These are phyloP conservation scores for Horisme vitalbata DNA, from an alignment of 2,888 invertebrate species.

Conservation along the genomic window DNA sequence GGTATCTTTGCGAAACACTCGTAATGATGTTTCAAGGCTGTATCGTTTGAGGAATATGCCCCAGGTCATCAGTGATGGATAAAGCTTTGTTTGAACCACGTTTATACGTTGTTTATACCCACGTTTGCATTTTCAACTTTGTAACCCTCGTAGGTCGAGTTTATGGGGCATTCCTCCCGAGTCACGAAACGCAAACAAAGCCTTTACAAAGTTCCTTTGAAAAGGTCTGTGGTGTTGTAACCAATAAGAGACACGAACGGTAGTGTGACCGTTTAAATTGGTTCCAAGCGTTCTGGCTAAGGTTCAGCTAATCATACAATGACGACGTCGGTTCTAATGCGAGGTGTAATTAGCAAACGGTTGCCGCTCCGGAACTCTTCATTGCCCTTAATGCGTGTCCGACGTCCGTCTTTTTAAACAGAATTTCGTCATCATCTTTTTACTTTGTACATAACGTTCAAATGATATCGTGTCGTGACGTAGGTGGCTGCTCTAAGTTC, in stretches of 20 bases:
- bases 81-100: constrained; percentile 12
- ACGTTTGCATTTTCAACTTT: constrained; percentile 12
- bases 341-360: constrained; percentile 62
- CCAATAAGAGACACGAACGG: constrained; percentile 27
- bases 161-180: constrained; percentile 12
- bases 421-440: constrained; percentile 36
- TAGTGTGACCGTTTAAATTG: constrained; percentile 46
- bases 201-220: constrained; percentile 12
- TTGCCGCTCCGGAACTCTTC: constrained; percentile 59
- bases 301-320: constrained; percentile 43
- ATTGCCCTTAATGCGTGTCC: constrained; percentile 56
- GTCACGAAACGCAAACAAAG: constrained; percentile 23
- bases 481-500: too few relatives aligned
- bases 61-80: constrained; percentile 17
- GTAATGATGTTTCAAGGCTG: too few relatives aligned
- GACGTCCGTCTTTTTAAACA: too few relatives aligned
- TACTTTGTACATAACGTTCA: too few relatives aligned
- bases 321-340: constrained; percentile 56
- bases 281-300: constrained; percentile 52
- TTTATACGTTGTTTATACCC: constrained; percentile 8
- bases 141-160: constrained; percentile 5
- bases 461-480: too few relatives aligned
- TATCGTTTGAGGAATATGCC: too few relatives aligned
- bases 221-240: constrained; percentile 32
- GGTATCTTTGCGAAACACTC: too few relatives aligned